A percentile compares a stretch with the other conserved stretches of the same genome.
Evolutionary conservation across 2,888 invertebrate species (phyloP).

Genomic region (Melieria omissa): DNA sequence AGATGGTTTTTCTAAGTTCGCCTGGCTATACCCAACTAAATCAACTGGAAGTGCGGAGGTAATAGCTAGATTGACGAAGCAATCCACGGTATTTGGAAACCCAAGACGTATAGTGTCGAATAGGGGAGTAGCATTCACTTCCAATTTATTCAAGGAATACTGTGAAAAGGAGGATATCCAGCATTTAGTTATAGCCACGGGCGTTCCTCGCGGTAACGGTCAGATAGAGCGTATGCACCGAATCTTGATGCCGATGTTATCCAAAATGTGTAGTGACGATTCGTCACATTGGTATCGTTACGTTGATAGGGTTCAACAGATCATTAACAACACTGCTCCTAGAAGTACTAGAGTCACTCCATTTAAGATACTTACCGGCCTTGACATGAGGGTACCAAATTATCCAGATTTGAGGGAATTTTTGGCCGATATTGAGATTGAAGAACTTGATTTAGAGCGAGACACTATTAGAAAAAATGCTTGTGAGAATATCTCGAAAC

Average conservation of each 20-base stretch:
- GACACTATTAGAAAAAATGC: too few relatives aligned
- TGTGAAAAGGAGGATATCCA: constrained; percentile 50
- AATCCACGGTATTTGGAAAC: constrained; percentile 42
- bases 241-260: constrained; percentile 2
- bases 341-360: constrained; percentile 44
- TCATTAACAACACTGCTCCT: constrained; percentile 47
- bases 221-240: constrained; percentile 7
- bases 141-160: constrained; percentile 53
- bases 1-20: constrained; percentile 57
- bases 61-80: constrained; percentile 47
- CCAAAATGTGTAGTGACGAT: constrained; percentile 6
- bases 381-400: constrained; percentile 19
- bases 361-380: constrained; percentile 36
- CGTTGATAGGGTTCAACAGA: constrained; percentile 34
- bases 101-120: constrained; percentile 57
- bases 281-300: not conserved
- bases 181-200: constrained; percentile 53
- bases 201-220: constrained; percentile 34
- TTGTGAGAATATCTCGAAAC: too few relatives aligned
- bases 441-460: too few relatives aligned
- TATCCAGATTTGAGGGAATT: not conserved
- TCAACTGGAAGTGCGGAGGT: constrained; percentile 50
- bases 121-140: constrained; percentile 60
- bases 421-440: too few relatives aligned
- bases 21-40: constrained; percentile 56